Conservation (phyloP, 2,888 invertebrate species). For the Hypomecis atomaria region DNA sequence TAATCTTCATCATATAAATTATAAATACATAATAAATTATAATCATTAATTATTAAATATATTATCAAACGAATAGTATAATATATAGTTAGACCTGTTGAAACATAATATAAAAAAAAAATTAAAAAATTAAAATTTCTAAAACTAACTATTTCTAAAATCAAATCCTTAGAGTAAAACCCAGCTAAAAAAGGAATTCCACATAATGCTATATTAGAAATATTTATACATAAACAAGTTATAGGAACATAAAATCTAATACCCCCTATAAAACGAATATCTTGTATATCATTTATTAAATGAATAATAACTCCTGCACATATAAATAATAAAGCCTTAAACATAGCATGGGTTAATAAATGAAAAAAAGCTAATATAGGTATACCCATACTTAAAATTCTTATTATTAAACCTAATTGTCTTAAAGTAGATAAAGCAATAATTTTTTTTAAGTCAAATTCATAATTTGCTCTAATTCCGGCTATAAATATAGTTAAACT, state of each 20-base stretch:
- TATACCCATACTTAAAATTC: slow-evolving; percentile 84
- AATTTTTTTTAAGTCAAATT: slow-evolving; percentile 90
- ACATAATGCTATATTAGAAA: slow-evolving; percentile 86
- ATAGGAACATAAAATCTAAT: slow-evolving; percentile 79
- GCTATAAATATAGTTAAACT: slow-evolving; percentile 86
- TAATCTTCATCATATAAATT: slow-evolving; percentile 79
- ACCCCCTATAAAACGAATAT: slow-evolving; percentile 86
- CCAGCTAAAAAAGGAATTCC: slow-evolving; percentile 87
- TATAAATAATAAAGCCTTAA: slow-evolving; percentile 90
- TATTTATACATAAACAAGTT: slow-evolving; percentile 82
- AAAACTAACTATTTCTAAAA: slow-evolving; percentile 84
- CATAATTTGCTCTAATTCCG: slow-evolving; percentile 85
- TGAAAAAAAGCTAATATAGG: slow-evolving; percentile 88
- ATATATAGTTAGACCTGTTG: slow-evolving; percentile 84
- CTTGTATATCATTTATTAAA: slow-evolving; percentile 86
- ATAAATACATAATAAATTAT: slow-evolving; percentile 76
- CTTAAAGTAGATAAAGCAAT: slow-evolving; percentile 91
- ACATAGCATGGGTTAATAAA: slow-evolving; percentile 89
- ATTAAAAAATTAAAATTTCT: slow-evolving; percentile 81
- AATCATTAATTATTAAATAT: slow-evolving; percentile 80
- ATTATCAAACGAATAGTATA: slow-evolving; percentile 84
- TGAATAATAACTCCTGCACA: slow-evolving; percentile 89
- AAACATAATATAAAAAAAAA: slow-evolving; percentile 83
- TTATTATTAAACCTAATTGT: slow-evolving; percentile 90
- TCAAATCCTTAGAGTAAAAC: slow-evolving; percentile 87